Evolutionary conservation across 2,113 vertebrate species (phyloP).

Genomic region (Macquaria australasica): DNA sequence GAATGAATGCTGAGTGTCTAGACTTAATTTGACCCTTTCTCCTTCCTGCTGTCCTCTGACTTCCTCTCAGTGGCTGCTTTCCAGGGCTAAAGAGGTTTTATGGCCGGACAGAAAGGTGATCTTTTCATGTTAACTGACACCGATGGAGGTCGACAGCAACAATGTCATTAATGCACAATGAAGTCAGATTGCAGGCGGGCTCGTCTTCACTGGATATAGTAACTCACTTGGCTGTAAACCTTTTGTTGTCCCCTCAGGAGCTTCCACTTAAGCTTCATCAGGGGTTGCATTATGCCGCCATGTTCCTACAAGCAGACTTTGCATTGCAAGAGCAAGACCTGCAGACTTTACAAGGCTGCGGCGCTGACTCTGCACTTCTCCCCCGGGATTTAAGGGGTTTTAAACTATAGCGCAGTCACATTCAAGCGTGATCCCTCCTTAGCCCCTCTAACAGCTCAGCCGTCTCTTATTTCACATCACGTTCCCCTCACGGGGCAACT

Average conservation of each 20-base stretch:
- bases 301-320: slow-evolving; percentile 40
- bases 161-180: slow-evolving; percentile 52
- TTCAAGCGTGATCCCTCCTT: slow-evolving; percentile 49
- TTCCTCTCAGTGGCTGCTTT: slow-evolving; percentile 28
- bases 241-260: slow-evolving; percentile 31
- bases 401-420: slow-evolving; percentile 39
- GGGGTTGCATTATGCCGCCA: slow-evolving; percentile 5
- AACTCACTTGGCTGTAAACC: slow-evolving; percentile 33
- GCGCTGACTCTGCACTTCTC: slow-evolving; percentile 48
- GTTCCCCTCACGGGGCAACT: slow-evolving; percentile 35
- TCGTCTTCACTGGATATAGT: slow-evolving; percentile 24
- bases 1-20: slow-evolving; percentile 16
- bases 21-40: slow-evolving; percentile 41
- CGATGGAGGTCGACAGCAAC: slow-evolving; percentile 35
- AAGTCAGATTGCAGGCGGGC: slow-evolving; percentile 35
- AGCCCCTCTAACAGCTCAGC: slow-evolving; percentile 54
- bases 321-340: slow-evolving; percentile 23
- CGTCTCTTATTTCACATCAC: slow-evolving; percentile 44
- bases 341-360: slow-evolving; percentile 43
- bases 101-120: slow-evolving; percentile 27
- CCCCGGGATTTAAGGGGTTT: slow-evolving; percentile 48
- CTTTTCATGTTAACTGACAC: slow-evolving; percentile 37
- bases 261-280: slow-evolving; percentile 41
- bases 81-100: slow-evolving; percentile 48
- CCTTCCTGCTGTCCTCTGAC: slow-evolving; percentile 34